A percentile compares a stretch with the other conserved stretches of the same genome.
Conservation (phyloP, 2,888 invertebrate genomes). For the Cepaea hortensis region DNA sequence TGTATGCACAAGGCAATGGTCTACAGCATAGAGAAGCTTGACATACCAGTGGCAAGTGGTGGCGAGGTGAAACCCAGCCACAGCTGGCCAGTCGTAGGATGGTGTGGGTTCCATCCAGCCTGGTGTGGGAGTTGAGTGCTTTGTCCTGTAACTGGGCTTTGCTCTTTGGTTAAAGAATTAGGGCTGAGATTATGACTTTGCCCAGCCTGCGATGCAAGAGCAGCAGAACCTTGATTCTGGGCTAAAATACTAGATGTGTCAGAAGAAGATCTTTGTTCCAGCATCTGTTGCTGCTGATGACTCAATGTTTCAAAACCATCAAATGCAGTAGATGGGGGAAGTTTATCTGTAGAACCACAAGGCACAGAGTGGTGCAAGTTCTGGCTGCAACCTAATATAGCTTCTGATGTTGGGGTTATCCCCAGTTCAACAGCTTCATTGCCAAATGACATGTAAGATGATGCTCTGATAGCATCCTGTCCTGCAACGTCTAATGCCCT, state of each 20-base stretch:
- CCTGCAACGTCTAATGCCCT: constrained; percentile 38
- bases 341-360: too few species aligned
- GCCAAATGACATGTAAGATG: constrained; percentile 12
- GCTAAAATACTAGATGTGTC: too few species aligned
- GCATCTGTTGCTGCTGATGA: neutral
- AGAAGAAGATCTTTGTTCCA: neutral
- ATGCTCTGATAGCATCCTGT: constrained; percentile 20
- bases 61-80: neutral
- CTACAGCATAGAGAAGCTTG: neutral
- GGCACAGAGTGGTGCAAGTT: constrained; percentile 30
- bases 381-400: constrained; percentile 33
- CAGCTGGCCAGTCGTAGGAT: neutral
- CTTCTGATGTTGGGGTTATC: neutral
- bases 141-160: too few species aligned
- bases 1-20: constrained; percentile 7
- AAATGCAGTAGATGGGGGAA: neutral
- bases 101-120: neutral
- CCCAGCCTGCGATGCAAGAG: neutral
- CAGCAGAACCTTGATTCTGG: too few species aligned
- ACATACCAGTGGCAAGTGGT: constrained; percentile 3
- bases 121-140: neutral
- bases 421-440: neutral
- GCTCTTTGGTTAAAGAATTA: neutral
- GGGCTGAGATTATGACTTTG: neutral
- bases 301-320: neutral